A percentile compares a stretch with the other conserved stretches of the same genome.
Conservation (phyloP, 2,888 invertebrate species). For the Galerucella nymphaeae region DNA sequence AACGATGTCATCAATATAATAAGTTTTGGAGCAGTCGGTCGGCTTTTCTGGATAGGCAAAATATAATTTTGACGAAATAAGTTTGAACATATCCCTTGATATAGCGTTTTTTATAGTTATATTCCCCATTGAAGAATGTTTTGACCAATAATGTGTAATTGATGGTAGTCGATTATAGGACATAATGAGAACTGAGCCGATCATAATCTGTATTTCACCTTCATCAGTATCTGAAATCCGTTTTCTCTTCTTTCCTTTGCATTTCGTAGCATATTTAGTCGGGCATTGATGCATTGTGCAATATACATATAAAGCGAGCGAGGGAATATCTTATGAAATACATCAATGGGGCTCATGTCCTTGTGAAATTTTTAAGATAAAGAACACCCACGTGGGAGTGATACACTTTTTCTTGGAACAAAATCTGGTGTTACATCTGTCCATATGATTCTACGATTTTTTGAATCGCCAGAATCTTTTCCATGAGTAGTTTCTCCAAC, state of each 20-base stretch:
- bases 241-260: conserved; percentile 9
- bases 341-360: conserved; percentile 16
- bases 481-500: conserved; percentile 22
- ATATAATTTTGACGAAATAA: conserved; percentile 21
- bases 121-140: conserved; percentile 21
- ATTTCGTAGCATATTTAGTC: background rate
- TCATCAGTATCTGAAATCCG: conserved; percentile 17
- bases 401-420: conserved; percentile 20
- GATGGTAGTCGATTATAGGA: conserved; percentile 12
- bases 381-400: conserved; percentile 18
- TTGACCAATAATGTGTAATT: conserved; percentile 20
- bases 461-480: conserved; percentile 21
- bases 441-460: conserved; percentile 22
- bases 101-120: conserved; percentile 22
- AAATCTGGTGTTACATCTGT: conserved; percentile 20
- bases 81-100: too few relatives aligned
- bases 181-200: conserved; percentile 22
- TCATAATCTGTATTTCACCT: conserved; percentile 23
- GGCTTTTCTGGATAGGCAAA: too few relatives aligned
- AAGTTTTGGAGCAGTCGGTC: too few relatives aligned
- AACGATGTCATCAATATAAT: too few relatives aligned
- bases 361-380: conserved; percentile 20
- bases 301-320: conserved; percentile 5
- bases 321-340: conserved; percentile 13
- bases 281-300: conserved; percentile 9